Evolutionary conservation across 2,797 vertebrate species (phyloP).

Genomic region (Eulemur mongoz): DNA sequence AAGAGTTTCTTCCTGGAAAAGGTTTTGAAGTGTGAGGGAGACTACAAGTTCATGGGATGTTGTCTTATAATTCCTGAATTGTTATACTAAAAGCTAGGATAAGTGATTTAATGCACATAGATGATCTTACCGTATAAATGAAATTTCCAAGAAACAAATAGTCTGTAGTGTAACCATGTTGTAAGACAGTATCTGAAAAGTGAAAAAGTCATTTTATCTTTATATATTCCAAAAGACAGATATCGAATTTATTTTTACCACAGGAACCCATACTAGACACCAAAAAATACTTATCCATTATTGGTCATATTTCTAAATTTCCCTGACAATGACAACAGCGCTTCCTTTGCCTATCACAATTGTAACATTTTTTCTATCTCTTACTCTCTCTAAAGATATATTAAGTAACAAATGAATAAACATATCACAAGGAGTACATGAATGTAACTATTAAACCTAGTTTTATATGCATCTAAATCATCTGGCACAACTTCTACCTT

Average conservation of each 20-base stretch:
- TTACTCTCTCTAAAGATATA: background rate
- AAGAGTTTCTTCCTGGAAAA: background rate
- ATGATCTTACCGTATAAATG: conserved; percentile 54
- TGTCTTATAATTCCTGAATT: background rate
- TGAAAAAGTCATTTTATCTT: background rate
- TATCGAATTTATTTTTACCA: background rate
- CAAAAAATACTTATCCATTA: background rate
- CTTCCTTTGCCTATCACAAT: background rate
- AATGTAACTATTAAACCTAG: background rate
- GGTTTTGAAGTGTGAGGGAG: background rate
- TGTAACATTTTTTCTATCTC: background rate
- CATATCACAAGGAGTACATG: background rate
- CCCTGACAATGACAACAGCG: background rate
- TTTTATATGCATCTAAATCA: background rate
- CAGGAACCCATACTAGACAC: background rate
- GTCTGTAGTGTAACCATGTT: conserved; percentile 21
- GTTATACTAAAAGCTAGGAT: conserved; percentile 38
- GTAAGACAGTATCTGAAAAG: conserved; percentile 46
- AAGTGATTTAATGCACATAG: background rate
- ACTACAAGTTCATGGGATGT: background rate
- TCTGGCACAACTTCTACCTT: background rate
- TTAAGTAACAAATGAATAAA: background rate
- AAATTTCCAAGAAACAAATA: conserved; percentile 65
- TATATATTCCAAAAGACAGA: background rate
- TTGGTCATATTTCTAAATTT: background rate